A percentile compares a stretch with the other conserved stretches of the same genome.
These are phyloP conservation scores for Drosophila watanabei DNA, from an alignment of 1,140 invertebrate species.

Conservation along the genomic window DNA sequence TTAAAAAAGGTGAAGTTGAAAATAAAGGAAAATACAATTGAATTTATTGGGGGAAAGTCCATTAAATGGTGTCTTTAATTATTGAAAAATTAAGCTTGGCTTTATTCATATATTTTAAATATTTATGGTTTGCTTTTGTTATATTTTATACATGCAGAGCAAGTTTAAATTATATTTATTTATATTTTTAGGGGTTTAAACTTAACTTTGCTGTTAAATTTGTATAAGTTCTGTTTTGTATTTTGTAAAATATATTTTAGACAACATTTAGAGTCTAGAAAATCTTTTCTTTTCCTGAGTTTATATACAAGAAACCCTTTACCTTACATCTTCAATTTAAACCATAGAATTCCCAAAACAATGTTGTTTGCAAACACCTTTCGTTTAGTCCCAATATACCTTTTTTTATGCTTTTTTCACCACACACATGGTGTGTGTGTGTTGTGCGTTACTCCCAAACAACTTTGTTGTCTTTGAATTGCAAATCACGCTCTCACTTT, in stretches of 20 bases:
- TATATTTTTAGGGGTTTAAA: not conserved
- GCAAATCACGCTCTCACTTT: conserved; percentile 75
- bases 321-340: too few relatives aligned
- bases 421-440: not conserved
- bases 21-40: not conserved
- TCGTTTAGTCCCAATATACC: conserved; percentile 26
- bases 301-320: not conserved
- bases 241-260: not conserved
- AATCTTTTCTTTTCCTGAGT: too few relatives aligned
- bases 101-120: not conserved
- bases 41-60: not conserved
- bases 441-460: conserved; percentile 51
- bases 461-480: conserved; percentile 79
- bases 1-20: too few relatives aligned
- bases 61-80: not conserved
- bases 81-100: too few relatives aligned
- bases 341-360: not conserved
- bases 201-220: not conserved
- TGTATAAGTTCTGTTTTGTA: fast-evolving
- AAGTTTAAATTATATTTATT: not conserved
- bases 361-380: not conserved
- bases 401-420: not conserved
- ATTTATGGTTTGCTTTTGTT: not conserved
- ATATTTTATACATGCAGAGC: not conserved
- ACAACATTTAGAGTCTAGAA: too few relatives aligned